Percentiles rank a stretch among this genome's conserved stretches.
Evolutionary conservation across 2,888 invertebrate species (phyloP).

Genomic region (Melanophora roralis): DNA sequence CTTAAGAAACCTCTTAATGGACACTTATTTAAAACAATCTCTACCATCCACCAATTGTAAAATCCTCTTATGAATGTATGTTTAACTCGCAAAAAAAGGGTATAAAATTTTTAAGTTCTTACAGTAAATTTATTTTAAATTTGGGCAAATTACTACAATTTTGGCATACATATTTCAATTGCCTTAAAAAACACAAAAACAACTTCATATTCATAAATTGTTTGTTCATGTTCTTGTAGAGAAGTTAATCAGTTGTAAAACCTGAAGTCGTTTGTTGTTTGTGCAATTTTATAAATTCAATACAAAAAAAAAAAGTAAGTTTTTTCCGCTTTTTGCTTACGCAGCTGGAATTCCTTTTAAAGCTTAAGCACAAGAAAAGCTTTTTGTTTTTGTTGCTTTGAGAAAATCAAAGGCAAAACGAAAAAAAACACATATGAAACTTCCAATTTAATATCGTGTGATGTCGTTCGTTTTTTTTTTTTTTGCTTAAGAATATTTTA

Average conservation of each 20-base stretch:
- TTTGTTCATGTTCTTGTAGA: slow-evolving; percentile 31
- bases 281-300: slow-evolving; percentile 6
- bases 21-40: slow-evolving; percentile 50
- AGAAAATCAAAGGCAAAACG: slow-evolving; percentile 11
- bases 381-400: slow-evolving; percentile 6
- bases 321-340: slow-evolving; percentile 27
- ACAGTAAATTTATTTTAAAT: slow-evolving; percentile 10
- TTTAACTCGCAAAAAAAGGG: background rate
- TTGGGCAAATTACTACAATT: slow-evolving; percentile 28
- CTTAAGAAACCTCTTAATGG: slow-evolving; percentile 30
- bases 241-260: slow-evolving; percentile 63
- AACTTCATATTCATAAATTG: slow-evolving; percentile 25
- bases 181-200: slow-evolving; percentile 21
- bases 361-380: slow-evolving; percentile 12
- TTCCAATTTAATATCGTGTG: slow-evolving; percentile 25
- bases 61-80: background rate
- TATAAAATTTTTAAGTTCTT: slow-evolving; percentile 4
- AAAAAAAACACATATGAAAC: slow-evolving; percentile 11
- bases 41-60: slow-evolving; percentile 27
- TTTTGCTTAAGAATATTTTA: no score
- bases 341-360: slow-evolving; percentile 57
- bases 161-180: slow-evolving; percentile 20
- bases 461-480: slow-evolving; percentile 10
- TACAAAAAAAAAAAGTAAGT: background rate
- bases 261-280: slow-evolving; percentile 47